Base-by-base conservation (phyloP, 2,797 vertebrate species). In the Steatocranus sp. region DNA sequence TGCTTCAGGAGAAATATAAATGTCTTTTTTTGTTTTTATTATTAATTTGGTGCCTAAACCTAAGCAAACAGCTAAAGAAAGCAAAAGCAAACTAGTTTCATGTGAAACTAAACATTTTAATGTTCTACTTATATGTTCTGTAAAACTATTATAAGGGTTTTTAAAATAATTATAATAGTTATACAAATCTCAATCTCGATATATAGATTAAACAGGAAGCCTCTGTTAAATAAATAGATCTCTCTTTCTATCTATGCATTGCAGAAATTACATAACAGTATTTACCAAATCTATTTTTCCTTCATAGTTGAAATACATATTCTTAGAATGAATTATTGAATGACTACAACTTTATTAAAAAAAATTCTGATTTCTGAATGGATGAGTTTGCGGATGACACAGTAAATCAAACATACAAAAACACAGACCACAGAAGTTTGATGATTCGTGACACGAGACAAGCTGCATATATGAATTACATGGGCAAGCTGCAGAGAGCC, bases 401-500 rank as follows among this genome's bases (percentile, higher is more conserved):
- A 73, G 41, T 30, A 30, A 0, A n/a, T 46, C 23, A 46, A 18
- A 27, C 9, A 27, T 46, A 1, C 41, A 73, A 30, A 48, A 70
- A n/a, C 25, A 70, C 43, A 53, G 48, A 54, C 4, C 11, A 66
- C 53, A 32, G 20, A 12, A 51, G 23, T 41, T 51, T 27, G 25
- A 11, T 76, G 73, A 86, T 76, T 68, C 8, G 5, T 66, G 17
- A 34, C 87, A 61, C 61, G 66, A 84, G 46, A 80, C 75, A 89
- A 87, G 82, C 82, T 76, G 63, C 74, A 78, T 76, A 50, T n/a
- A 34, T 53, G 88, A 86, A 88, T 86, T 90, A 92, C 78, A 84
- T 78, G 14, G 38, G 63, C 63, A 73, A 84, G 68, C 63, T 78
- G 48, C 54, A 77, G 56, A 46, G 38, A 66, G 78, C 68, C 75